Evolutionary conservation across 2,888 invertebrate species (phyloP).

Genomic region (Lydus trimaculatus): DNA sequence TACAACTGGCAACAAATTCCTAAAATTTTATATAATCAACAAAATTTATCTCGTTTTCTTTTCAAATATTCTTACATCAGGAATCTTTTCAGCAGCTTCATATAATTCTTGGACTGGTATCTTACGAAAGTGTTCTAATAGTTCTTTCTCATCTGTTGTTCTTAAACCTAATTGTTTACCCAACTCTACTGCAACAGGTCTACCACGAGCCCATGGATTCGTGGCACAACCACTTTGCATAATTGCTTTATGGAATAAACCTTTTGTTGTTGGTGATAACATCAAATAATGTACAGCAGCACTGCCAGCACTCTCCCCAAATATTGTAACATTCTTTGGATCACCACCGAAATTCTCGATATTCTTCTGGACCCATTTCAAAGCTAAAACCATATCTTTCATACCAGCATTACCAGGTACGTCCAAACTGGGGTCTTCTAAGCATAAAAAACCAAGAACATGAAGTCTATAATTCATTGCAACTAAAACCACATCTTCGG

Average conservation of each 20-base stretch:
- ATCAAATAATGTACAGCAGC: slow-evolving; percentile 60
- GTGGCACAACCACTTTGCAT: slow-evolving; percentile 48
- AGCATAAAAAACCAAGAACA: slow-evolving; percentile 58
- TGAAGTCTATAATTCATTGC: slow-evolving; percentile 50
- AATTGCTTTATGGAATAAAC: slow-evolving; percentile 52
- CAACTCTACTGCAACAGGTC: slow-evolving; percentile 27
- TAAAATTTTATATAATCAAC: slow-evolving; percentile 20
- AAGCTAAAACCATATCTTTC: slow-evolving; percentile 61
- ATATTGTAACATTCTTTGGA: slow-evolving; percentile 60
- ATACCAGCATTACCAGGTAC: slow-evolving; percentile 62
- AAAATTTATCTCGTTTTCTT: background rate
- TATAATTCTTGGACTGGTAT: slow-evolving; percentile 54
- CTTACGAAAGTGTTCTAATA: slow-evolving; percentile 55
- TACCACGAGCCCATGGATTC: slow-evolving; percentile 47
- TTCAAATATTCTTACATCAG: slow-evolving; percentile 21
- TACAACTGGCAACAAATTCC: slow-evolving; percentile 34
- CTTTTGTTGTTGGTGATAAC: slow-evolving; percentile 57
- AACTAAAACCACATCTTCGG: slow-evolving; percentile 48
- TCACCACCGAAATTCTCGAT: slow-evolving; percentile 61
- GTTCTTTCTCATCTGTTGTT: slow-evolving; percentile 45
- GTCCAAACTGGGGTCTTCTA: slow-evolving; percentile 57
- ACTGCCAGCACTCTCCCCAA: slow-evolving; percentile 62
- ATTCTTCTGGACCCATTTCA: slow-evolving; percentile 61
- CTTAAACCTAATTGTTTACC: slow-evolving; percentile 31
- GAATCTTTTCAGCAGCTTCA: slow-evolving; percentile 47